phyloP scores from a whole-genome alignment of 1,140 invertebrate genomes.

The Pseudomyrmex gracilis region DNA sequence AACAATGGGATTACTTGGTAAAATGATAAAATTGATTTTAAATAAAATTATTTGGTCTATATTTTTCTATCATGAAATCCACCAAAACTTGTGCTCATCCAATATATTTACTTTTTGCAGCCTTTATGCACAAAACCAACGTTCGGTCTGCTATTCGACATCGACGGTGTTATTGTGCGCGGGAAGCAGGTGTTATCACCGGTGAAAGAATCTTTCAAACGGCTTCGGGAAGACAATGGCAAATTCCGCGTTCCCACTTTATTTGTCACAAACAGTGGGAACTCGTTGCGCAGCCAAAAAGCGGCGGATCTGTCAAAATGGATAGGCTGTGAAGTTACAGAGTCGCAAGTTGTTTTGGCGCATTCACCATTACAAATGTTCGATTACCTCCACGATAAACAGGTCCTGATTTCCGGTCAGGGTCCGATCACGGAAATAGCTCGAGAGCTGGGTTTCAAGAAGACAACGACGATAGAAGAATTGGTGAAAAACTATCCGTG shows the following conservation, averaged over 20 bases:
- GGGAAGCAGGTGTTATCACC: conserved; percentile 88
- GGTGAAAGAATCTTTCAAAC: conserved; percentile 87
- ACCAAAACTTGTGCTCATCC: no score
- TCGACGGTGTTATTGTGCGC: conserved; percentile 90
- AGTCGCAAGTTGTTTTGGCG: conserved; percentile 90
- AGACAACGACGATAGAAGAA: conserved; percentile 88
- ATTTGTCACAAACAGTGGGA: conserved; percentile 91
- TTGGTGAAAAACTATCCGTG: conserved; percentile 88
- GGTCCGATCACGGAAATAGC: conserved; percentile 89
- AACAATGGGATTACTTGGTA: no score
- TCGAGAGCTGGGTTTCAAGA: conserved; percentile 89
- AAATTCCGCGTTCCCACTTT: conserved; percentile 89
- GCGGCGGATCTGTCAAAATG: conserved; percentile 88
- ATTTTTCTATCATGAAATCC: background rate
- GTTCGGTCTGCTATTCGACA: conserved; percentile 91
- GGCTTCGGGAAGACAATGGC: conserved; percentile 86
- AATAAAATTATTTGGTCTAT: background rate
- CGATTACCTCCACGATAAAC: conserved; percentile 88
- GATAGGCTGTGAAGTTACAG: conserved; percentile 87
- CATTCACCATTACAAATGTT: conserved; percentile 90
- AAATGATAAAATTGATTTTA: no score
- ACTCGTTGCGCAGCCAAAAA: conserved; percentile 87
- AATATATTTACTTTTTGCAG: conserved; percentile 66
- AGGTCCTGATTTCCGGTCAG: conserved; percentile 90
- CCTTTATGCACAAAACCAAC: conserved; percentile 81